phyloP scores from a whole-genome alignment of 2,113 vertebrate species.

The Myotis lucifugus region DNA sequence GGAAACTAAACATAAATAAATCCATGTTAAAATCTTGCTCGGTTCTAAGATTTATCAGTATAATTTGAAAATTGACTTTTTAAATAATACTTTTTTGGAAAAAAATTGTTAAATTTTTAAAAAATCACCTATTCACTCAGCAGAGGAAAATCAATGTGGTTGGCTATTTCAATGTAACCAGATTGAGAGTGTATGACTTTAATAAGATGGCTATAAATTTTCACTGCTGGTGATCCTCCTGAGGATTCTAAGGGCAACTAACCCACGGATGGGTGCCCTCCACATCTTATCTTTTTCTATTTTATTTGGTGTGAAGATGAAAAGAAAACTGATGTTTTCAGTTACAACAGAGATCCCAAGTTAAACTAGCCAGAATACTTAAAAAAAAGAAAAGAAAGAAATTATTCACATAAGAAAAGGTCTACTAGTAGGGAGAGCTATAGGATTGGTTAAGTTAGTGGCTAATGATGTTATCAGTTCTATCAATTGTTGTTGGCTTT shows the following conservation, averaged over 20 bases:
- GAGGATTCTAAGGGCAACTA: neutral
- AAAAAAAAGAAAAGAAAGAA: neutral
- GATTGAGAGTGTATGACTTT: neutral
- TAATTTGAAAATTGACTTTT: constrained; percentile 37
- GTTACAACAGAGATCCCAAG: neutral
- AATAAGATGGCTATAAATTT: neutral
- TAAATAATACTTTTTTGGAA: neutral
- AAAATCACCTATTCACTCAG: neutral
- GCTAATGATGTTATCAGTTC: neutral
- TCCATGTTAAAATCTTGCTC: constrained; percentile 5
- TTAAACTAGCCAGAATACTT: neutral
- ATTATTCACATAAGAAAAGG: neutral
- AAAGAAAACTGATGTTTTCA: neutral
- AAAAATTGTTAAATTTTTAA: neutral
- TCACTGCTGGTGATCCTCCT: neutral
- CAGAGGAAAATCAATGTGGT: neutral
- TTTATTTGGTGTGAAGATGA: constrained; percentile 11
- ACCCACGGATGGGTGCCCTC: neutral
- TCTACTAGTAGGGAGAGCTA: neutral
- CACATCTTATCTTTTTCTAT: neutral
- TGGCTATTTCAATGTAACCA: neutral
- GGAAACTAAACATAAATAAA: constrained; percentile 62
- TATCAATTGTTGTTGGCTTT: neutral
- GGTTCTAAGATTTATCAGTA: neutral
- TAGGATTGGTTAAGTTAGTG: neutral